Evolutionary conservation across 2,888 invertebrate genomes (phyloP).

Genomic region (Torymus texanus): DNA sequence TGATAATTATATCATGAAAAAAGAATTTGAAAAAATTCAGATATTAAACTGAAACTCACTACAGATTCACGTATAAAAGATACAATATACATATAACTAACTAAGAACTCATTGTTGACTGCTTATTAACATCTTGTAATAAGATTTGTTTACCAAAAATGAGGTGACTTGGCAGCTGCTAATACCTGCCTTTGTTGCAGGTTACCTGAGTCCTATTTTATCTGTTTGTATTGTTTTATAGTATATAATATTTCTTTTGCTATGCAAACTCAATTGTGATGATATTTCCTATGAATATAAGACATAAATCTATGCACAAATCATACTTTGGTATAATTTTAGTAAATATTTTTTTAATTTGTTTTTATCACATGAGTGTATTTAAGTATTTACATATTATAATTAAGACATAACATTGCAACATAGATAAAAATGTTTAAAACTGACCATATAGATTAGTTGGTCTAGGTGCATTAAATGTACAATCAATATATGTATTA

Average conservation of each 20-base stretch:
- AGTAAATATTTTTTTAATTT: constrained; percentile 4
- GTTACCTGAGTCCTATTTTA: constrained; percentile 40
- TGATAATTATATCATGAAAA: constrained; percentile 62
- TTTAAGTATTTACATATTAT: constrained; percentile 3
- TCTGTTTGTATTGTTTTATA: constrained; percentile 7
- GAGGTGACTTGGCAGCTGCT: constrained; percentile 12
- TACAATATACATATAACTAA: constrained; percentile 31
- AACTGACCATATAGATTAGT: background rate
- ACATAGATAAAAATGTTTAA: background rate
- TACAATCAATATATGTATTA: background rate
- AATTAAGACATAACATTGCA: background rate
- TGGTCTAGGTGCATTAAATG: constrained; percentile 16
- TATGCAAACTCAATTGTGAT: constrained; percentile 23
- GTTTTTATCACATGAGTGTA: constrained; percentile 21
- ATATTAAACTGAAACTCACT: constrained; percentile 34
- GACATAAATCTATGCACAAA: constrained; percentile 20
- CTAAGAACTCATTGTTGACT: constrained; percentile 27
- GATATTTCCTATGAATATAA: constrained; percentile 8
- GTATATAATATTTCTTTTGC: constrained; percentile 29
- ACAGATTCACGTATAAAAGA: constrained; percentile 10
- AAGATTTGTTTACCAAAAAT: constrained; percentile 42
- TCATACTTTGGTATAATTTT: constrained; percentile 7
- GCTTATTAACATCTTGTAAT: constrained; percentile 22
- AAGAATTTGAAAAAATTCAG: constrained; percentile 22
- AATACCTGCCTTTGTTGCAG: constrained; percentile 28